Conservation (phyloP, 1,140 invertebrate genomes). For the Lordiphosa stackelbergi region DNA sequence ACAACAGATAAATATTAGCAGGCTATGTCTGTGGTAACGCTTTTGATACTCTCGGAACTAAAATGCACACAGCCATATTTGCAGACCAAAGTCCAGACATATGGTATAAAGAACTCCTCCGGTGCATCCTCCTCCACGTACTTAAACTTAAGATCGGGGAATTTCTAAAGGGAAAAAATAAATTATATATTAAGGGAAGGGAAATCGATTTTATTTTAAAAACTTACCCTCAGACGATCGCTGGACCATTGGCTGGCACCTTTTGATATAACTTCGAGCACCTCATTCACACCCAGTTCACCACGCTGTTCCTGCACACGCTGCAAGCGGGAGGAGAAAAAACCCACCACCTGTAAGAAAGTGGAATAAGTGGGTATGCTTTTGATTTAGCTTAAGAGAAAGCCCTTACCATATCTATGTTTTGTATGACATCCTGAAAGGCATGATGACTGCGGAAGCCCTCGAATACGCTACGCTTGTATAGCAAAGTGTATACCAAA, state of each 20-base stretch:
- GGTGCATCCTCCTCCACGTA: constrained; percentile 99
- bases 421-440: constrained; percentile 97
- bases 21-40: constrained; percentile 69
- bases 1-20: constrained; percentile 64
- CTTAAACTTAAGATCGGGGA: constrained; percentile 98
- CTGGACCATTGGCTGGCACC: constrained; percentile 92
- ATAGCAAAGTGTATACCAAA: constrained; percentile 96
- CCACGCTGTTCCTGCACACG: constrained; percentile 82
- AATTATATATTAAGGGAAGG: too few species aligned
- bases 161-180: constrained; percentile 86
- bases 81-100: constrained; percentile 96
- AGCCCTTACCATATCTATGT: constrained; percentile 91
- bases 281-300: constrained; percentile 88
- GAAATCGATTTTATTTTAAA: too few species aligned
- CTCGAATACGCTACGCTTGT: constrained; percentile 94
- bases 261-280: constrained; percentile 91
- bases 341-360: constrained; percentile 88
- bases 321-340: constrained; percentile 88
- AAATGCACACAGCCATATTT: constrained; percentile 89
- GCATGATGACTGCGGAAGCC: constrained; percentile 90
- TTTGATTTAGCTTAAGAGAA: too few species aligned
- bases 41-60: constrained; percentile 81
- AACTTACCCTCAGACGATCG: constrained; percentile 90
- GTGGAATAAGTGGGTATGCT: too few species aligned
- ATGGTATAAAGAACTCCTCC: constrained; percentile 99